Base-by-base conservation (phyloP, 2,797 vertebrate genomes). In the Hoplostethus atlanticus region DNA sequence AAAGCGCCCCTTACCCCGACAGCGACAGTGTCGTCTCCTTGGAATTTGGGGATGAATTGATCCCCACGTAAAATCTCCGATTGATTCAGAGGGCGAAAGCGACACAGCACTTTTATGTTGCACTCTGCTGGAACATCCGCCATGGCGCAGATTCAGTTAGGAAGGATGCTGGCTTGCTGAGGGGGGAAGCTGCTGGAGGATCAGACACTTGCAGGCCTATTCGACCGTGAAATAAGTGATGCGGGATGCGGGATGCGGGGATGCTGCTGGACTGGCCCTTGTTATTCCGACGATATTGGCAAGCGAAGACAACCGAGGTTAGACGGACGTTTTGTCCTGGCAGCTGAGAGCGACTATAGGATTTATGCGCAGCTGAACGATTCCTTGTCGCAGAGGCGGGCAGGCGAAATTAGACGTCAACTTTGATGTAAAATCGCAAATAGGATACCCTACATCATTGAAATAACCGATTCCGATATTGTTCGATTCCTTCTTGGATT, bases 81-180 rank as follows among this genome's bases (percentile, higher is more conserved):
- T 91, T 97, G 96, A 84, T 97, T 98, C 56, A 98, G 93, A 2
- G 97, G 97, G 51, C 97, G 96, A 86, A 98, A 98, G 66, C 97
- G 95, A 93, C 97, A 98, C 77, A 98, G 93, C 91, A 98, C 97
- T 91, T 97, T 98, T 78, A 98, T 98, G 91, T 97, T 98, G 85
- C 97, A 98, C 83, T 97, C 97, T 58, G 94, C 91, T 85, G 91
- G 91, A 72, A 93, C 85, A 55, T 98, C 96, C 79, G 96, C 95
- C 97, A 98, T 98, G 79, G 91, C 90, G 91, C 87, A 90, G 89
- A 83, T 87, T 87, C 13, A 51, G 15, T 63, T 71, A 81, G 59
- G 80, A 50, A 36, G 38, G 88, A 90, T 79, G 85, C 34, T 79
- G 72, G 15, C 55, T 11, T 62, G 71, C 6, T 38, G 69, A 50